phyloP scores from a whole-genome alignment of 2,888 invertebrate genomes.

The Habrosyne pyritoides region DNA sequence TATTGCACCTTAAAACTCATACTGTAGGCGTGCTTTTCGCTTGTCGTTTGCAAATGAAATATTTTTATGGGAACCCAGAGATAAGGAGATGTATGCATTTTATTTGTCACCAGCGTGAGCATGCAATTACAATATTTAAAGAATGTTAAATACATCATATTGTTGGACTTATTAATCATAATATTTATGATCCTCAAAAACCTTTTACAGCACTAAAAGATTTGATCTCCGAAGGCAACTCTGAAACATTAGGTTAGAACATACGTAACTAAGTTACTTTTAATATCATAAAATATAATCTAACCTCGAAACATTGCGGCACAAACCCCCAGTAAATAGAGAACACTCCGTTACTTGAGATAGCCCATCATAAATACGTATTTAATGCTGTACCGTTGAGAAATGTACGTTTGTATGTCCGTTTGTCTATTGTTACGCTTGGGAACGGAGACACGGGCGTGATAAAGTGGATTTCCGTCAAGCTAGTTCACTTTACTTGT shows the following conservation, averaged over 20 bases:
- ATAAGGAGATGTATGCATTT: constrained; percentile 21
- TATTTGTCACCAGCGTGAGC: constrained; percentile 24
- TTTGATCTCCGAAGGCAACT: too few species aligned
- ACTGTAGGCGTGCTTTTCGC: constrained; percentile 11
- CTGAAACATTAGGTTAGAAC: neutral
- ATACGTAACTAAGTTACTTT: neutral
- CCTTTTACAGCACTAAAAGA: too few species aligned
- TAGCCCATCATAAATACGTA: constrained; percentile 33
- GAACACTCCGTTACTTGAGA: constrained; percentile 33
- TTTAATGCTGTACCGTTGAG: constrained; percentile 28
- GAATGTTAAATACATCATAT: constrained; percentile 2
- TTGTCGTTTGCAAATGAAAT: constrained; percentile 9
- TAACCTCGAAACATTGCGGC: constrained; percentile 2
- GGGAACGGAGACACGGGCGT: constrained; percentile 20
- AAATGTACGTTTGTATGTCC: constrained; percentile 28
- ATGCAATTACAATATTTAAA: constrained; percentile 16
- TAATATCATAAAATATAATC: neutral
- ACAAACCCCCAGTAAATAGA: constrained; percentile 17
- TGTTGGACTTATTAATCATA: neutral
- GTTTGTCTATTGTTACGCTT: constrained; percentile 29
- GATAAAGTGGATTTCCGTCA: constrained; percentile 7
- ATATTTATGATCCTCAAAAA: neutral
- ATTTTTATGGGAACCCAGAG: constrained; percentile 9
- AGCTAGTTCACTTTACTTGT: neutral
- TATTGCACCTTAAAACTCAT: constrained; percentile 2